Percentiles rank a stretch among this genome's conserved stretches.
phyloP scores from a whole-genome alignment of 2,888 invertebrate genomes.

The Aphodius sticticus region DNA sequence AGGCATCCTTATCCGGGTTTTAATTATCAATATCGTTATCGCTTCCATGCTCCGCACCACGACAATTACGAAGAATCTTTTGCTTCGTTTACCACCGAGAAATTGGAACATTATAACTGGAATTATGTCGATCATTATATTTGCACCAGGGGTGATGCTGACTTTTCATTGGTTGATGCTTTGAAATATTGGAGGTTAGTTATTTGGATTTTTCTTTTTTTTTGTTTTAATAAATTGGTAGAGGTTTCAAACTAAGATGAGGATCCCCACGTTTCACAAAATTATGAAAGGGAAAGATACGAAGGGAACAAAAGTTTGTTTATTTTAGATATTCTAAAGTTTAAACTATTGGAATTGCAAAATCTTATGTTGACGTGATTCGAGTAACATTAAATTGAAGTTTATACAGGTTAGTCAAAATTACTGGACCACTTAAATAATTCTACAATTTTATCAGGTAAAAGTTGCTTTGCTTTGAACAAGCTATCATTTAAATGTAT shows the following conservation, averaged over 20 bases:
- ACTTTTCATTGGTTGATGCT: conserved; percentile 89
- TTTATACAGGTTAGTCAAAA: too few species aligned
- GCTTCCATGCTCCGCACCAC: conserved; percentile 92
- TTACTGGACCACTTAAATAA: too few species aligned
- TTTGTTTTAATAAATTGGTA: neutral
- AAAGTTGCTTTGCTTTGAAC: too few species aligned
- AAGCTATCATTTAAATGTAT: too few species aligned
- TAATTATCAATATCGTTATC: conserved; percentile 89
- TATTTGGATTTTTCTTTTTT: conserved; percentile 14
- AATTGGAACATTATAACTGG: conserved; percentile 96
- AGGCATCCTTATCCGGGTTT: conserved; percentile 95
- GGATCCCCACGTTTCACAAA: too few species aligned
- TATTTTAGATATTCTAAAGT: too few species aligned
- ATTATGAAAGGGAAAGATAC: too few species aligned
- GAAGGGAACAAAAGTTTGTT: too few species aligned
- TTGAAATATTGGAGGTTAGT: conserved; percentile 59
- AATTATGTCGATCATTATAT: conserved; percentile 98
- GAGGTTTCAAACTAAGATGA: neutral
- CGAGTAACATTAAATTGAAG: too few species aligned
- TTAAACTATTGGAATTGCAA: too few species aligned
- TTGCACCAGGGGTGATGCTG: conserved; percentile 92
- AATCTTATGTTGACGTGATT: too few species aligned
- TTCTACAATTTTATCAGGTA: too few species aligned
- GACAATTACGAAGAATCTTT: conserved; percentile 93
- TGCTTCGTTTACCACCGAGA: conserved; percentile 94